Evolutionary conservation across 2,797 vertebrate genomes (phyloP), one percentile per base, ranked within the genome.

Genomic region (Podarcis lilfordi): DNA sequence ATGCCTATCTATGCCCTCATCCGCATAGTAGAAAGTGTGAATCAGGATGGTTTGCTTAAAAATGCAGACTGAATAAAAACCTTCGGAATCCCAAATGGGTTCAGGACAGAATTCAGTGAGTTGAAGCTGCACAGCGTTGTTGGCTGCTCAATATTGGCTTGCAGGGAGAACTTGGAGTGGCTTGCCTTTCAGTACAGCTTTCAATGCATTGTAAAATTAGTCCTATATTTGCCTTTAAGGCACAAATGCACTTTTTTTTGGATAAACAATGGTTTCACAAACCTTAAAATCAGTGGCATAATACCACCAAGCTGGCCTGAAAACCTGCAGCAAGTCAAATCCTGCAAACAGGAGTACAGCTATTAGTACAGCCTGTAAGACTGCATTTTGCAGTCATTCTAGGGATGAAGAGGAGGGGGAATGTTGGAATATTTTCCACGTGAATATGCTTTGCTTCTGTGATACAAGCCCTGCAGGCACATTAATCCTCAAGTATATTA

Each of bases 401-500:
- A 10, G 9, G 59, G 15, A 37, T 35, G 23, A 69, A 69, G 80
- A 85, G 66, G 92, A 29, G 37, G 66, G 32, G 19, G n/a, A n/a
- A 55, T 55, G 13, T 55, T 64, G 90, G 76, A 80, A 59, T 85
- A 89, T 50, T 45, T 45, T 89, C 82, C 72, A 68, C 75, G 86
- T 93, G 82, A 89, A 89, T 90, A 84, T 37, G 82, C 61, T 91
- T 87, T 80, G 71, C 88, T 91, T 89, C 69, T 76, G 84, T 72
- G 91, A 92, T 93, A 93, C 69, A 91, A 93, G 43, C 86, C 92
- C 93, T 91, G 68, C 78, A 93, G 85, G 76, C 89, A 92, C 91
- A 91, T 94, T 95, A 92, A 94, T 94, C 88, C 91, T 88, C 84
- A 89, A 92, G 90, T 94, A 95, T 85, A 89, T 95, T 96, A 94